phyloP scores from a whole-genome alignment of 92 coral and sea anemone species.

The Metridium senile region DNA sequence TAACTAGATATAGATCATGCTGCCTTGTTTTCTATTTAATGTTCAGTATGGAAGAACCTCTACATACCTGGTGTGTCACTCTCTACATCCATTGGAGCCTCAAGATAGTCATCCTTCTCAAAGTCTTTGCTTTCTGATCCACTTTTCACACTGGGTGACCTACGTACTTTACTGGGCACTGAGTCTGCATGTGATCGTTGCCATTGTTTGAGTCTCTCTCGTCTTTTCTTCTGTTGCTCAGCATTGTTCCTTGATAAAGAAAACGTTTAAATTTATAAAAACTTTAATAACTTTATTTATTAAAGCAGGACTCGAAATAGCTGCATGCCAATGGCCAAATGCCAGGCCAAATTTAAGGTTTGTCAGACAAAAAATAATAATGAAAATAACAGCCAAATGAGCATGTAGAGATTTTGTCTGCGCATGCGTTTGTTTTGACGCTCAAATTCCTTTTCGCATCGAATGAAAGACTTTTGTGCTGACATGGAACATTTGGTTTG shows the following conservation, averaged over 20 bases:
- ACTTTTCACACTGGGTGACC: conserved; percentile 27
- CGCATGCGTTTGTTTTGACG: too few species aligned
- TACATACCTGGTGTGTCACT: conserved; percentile 86
- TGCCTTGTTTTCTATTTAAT: too few species aligned
- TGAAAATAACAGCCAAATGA: too few species aligned
- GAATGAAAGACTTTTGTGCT: too few species aligned
- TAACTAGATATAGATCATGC: neutral
- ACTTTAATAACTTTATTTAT: too few species aligned
- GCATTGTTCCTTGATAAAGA: conserved; percentile 17
- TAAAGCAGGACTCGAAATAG: too few species aligned
- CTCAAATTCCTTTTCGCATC: too few species aligned
- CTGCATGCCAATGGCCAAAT: too few species aligned
- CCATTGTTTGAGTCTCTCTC: conserved; percentile 74
- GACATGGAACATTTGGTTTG: too few species aligned
- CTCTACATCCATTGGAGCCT: conserved; percentile 95
- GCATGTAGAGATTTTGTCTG: too few species aligned
- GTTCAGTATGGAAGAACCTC: neutral
- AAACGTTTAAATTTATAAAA: neutral
- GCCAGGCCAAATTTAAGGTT: too few species aligned
- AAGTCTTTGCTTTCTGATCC: conserved; percentile 27
- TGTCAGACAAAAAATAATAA: too few species aligned
- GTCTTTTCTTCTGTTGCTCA: conserved; percentile 63
- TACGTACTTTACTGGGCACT: conserved; percentile 15
- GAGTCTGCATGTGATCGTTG: conserved; percentile 48
- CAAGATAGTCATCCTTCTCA: conserved; percentile 85